Base-by-base conservation (phyloP, 1,140 invertebrate species). In the Papilio machaon region DNA sequence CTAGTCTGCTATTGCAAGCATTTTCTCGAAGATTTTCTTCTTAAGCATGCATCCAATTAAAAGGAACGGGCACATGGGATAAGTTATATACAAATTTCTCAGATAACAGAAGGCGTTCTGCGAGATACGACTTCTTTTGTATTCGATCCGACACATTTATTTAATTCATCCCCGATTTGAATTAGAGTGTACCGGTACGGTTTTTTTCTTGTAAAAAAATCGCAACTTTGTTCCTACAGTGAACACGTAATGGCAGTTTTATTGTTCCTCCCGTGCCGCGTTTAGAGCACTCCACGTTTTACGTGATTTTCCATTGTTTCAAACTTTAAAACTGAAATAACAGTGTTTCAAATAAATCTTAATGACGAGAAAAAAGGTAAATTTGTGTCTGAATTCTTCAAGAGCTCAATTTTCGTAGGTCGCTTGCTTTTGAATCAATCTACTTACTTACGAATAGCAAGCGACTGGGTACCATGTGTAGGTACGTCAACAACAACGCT, bases 401-500 rank as follows among this genome's bases (percentile, higher is more conserved):
- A 35, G 13, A 67, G 11, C 23, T 67, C 11, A 35, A 11, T 3
- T 70, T 35, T 70, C 64, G 30, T 70, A 35, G 64, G 43, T 76
- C 52, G 52, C 82, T 80, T 85, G 82, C 79, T 81, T 80, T 82
- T 75, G 83, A 89, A 89, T 90, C 84, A 87, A 88, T 88, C 84
- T 82, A 43, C 38, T 43, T 43, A 43, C 38, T 43, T 43, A 58
- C 54, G 54, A 52, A 13, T 19, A 84, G 82, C 83, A 85, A 85
- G 85, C 86, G 84, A 88, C 83, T 84, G 82, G 83, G 83, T 86
- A 82, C 80, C 83, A 82, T 88, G 85, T 84, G 87, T 87, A 86
- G 83, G 80, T 86, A 88, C 89, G 89, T 91, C 91, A 93, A 93
- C 91, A 92, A 92, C 89, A 92, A 91, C 88, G 83, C 67, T 80